Evolutionary conservation across 2,888 invertebrate genomes (phyloP).

Genomic region (Xanthorhoe spadicearia): DNA sequence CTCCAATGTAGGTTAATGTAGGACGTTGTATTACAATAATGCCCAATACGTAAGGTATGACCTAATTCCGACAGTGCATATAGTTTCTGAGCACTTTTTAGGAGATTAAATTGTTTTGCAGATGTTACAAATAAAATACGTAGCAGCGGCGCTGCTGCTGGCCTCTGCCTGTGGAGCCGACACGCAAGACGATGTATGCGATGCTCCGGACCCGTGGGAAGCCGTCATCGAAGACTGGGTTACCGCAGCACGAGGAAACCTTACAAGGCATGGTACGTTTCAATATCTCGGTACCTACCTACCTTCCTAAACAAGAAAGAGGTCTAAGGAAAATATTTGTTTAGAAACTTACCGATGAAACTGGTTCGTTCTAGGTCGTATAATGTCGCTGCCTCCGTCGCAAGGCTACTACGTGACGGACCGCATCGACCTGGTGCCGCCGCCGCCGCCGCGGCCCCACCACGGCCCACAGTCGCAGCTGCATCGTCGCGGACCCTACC

Average conservation of each 20-base stretch:
- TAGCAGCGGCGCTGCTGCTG: slow-evolving; percentile 41
- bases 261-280: slow-evolving; percentile 64
- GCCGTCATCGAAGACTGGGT: slow-evolving; percentile 87
- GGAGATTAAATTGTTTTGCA: slow-evolving; percentile 21
- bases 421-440: slow-evolving; percentile 65
- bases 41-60: slow-evolving; percentile 7
- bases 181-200: slow-evolving; percentile 30
- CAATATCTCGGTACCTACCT: too few species aligned
- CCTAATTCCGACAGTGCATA: neutral
- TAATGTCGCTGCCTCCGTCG: slow-evolving; percentile 72
- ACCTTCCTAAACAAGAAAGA: too few species aligned
- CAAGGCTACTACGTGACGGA: slow-evolving; percentile 79
- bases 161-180: slow-evolving; percentile 17
- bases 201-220: slow-evolving; percentile 82
- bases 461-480: slow-evolving; percentile 28
- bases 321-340: neutral
- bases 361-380: slow-evolving; percentile 62
- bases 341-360: neutral
- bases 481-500: slow-evolving; percentile 49
- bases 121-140: slow-evolving; percentile 42
- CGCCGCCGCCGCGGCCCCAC: slow-evolving; percentile 50
- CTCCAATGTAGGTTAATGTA: slow-evolving; percentile 9
- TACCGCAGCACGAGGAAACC: slow-evolving; percentile 65
- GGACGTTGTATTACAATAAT: slow-evolving; percentile 20
- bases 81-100: neutral